phyloP scores from a whole-genome alignment of 1,140 invertebrate genomes.

The Drosophila burlai region DNA sequence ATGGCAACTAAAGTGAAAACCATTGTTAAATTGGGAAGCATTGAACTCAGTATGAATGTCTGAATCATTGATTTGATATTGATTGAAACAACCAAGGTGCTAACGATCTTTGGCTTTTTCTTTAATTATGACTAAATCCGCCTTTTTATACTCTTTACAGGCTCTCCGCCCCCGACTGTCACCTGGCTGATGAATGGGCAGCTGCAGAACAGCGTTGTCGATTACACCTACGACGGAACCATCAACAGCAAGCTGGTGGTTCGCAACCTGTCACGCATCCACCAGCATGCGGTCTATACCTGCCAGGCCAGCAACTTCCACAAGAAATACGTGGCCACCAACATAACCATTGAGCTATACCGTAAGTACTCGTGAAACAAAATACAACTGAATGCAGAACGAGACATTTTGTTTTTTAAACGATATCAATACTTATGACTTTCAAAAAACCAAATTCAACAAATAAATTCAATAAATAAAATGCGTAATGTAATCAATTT shows the following conservation, averaged over 20 bases:
- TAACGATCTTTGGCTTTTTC: no score
- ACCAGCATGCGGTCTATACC: slow-evolving; percentile 92
- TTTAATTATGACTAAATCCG: not conserved
- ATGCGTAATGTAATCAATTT: no score
- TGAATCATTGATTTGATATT: no score
- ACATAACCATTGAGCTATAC: slow-evolving; percentile 90
- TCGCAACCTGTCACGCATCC: slow-evolving; percentile 87
- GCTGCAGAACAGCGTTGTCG: slow-evolving; percentile 86
- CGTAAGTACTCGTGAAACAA: slow-evolving; percentile 86
- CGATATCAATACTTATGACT: not conserved
- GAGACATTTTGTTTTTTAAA: not conserved
- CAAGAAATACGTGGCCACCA: slow-evolving; percentile 88
- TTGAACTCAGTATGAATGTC: not conserved
- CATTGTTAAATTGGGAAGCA: not conserved
- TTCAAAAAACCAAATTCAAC: not conserved
- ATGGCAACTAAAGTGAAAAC: not conserved
- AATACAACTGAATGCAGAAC: not conserved
- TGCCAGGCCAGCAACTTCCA: slow-evolving; percentile 94
- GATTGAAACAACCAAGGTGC: no score
- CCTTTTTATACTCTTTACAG: slow-evolving; percentile 86
- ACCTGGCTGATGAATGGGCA: slow-evolving; percentile 94
- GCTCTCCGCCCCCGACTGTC: slow-evolving; percentile 92
- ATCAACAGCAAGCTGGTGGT: slow-evolving; percentile 86
- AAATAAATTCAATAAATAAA: not conserved
- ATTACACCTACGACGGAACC: slow-evolving; percentile 82